phyloP scores from a whole-genome alignment of 2,888 invertebrate genomes.

The Rhopalosiphum nymphaeae region DNA sequence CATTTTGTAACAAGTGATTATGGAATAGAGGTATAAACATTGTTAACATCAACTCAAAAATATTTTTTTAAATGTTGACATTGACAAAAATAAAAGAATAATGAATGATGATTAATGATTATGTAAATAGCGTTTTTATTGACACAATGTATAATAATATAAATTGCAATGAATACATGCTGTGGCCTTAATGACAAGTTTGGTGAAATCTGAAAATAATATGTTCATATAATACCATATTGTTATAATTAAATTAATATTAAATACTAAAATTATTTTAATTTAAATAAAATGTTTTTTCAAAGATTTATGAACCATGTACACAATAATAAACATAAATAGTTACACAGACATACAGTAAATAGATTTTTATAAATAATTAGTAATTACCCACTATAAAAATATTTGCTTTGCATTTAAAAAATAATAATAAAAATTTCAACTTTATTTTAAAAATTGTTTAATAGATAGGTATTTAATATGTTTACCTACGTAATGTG shows the following conservation, averaged over 20 bases:
- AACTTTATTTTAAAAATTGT: background rate
- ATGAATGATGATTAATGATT: background rate
- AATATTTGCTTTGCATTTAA: background rate
- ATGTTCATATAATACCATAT: background rate
- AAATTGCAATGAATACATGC: background rate
- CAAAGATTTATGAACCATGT: background rate
- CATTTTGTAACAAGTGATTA: background rate
- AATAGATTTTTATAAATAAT: background rate
- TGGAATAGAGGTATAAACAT: background rate
- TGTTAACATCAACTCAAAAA: background rate
- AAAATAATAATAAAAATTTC: background rate
- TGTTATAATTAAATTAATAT: background rate
- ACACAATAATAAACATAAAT: background rate
- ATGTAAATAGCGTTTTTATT: background rate
- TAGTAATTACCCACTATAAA: background rate
- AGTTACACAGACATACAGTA: background rate
- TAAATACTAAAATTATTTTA: no score
- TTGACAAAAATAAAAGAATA: conserved; percentile 5
- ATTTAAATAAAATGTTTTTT: background rate
- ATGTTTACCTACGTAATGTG: background rate
- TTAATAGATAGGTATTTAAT: background rate
- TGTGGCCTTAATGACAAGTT: conserved; percentile 3
- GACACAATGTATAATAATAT: background rate
- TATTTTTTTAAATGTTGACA: background rate
- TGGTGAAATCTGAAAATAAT: background rate